Conservation (phyloP, 2,888 invertebrate genomes). For the Leucozona laternaria region DNA sequence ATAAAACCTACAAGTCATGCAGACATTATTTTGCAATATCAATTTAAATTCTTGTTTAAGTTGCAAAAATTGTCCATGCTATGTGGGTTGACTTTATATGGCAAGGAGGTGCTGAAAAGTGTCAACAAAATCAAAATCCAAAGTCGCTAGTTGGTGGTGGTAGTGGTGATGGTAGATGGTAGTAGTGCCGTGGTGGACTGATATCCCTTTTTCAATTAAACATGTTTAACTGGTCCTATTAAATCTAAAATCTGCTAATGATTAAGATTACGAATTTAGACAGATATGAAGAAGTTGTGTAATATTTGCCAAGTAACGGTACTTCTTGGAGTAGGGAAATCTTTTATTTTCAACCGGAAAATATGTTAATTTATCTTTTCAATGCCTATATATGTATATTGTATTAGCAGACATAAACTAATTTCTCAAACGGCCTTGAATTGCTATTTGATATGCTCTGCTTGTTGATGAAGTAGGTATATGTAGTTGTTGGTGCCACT, state of each 20-base stretch:
- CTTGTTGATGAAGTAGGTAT: conserved; percentile 20
- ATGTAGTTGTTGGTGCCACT: conserved; percentile 15
- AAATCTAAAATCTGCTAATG: background rate
- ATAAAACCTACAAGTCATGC: background rate
- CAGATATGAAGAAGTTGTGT: background rate
- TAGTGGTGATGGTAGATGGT: background rate
- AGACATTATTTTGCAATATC: conserved; percentile 8
- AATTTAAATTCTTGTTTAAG: conserved; percentile 15
- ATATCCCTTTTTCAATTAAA: conserved; percentile 15
- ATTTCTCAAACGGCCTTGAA: conserved; percentile 47
- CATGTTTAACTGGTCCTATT: conserved; percentile 7
- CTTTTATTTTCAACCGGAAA: conserved; percentile 6
- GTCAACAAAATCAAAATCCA: background rate
- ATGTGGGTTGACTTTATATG: conserved; percentile 12
- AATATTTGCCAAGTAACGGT: background rate
- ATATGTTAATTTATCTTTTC: background rate
- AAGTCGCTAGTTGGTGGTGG: too few species aligned
- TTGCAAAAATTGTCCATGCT: background rate
- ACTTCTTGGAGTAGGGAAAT: background rate
- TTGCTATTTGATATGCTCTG: conserved; percentile 55
- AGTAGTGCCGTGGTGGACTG: background rate
- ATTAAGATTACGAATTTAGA: conserved; percentile 8
- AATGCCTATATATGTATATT: too few species aligned
- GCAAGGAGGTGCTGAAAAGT: conserved; percentile 1
- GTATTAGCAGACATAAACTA: conserved; percentile 16